phyloP scores from a whole-genome alignment of 2,888 invertebrate species.

The Tenthredo amoena region DNA sequence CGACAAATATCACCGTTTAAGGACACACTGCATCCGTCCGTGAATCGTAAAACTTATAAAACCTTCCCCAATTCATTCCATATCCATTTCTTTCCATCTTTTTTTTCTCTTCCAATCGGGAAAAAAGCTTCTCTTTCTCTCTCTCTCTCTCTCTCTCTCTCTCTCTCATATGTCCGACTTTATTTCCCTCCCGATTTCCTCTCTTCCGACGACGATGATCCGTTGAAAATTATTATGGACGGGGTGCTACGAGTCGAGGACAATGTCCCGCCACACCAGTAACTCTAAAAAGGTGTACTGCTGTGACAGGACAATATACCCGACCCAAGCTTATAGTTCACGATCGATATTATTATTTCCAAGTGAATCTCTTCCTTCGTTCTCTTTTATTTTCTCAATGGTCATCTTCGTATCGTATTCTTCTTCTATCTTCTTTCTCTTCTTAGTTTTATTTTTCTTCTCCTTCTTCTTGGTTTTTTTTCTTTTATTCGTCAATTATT shows the following conservation, averaged over 20 bases:
- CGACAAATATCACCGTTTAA: conserved; percentile 8
- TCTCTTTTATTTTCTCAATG: neutral
- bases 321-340: conserved; percentile 79
- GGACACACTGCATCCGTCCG: conserved; percentile 30
- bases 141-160: conserved; percentile 48
- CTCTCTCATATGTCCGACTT: neutral
- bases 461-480: neutral
- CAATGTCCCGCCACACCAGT: conserved; percentile 97
- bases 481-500: neutral
- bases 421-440: neutral
- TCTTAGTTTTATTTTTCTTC: no score
- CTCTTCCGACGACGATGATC: neutral
- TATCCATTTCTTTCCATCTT: neutral
- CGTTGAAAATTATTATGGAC: conserved; percentile 45
- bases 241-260: conserved; percentile 79
- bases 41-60: neutral
- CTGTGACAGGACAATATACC: conserved; percentile 99
- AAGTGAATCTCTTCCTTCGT: conserved; percentile 33
- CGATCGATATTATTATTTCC: conserved; percentile 34
- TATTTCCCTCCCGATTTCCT: conserved; percentile 35
- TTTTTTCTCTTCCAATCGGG: neutral
- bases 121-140: conserved; percentile 20
- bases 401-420: neutral
- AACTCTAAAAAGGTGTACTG: conserved; percentile 89
- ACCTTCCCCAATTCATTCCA: neutral